phyloP scores from a whole-genome alignment of 2,113 vertebrate genomes.

The Saguinus midas region DNA sequence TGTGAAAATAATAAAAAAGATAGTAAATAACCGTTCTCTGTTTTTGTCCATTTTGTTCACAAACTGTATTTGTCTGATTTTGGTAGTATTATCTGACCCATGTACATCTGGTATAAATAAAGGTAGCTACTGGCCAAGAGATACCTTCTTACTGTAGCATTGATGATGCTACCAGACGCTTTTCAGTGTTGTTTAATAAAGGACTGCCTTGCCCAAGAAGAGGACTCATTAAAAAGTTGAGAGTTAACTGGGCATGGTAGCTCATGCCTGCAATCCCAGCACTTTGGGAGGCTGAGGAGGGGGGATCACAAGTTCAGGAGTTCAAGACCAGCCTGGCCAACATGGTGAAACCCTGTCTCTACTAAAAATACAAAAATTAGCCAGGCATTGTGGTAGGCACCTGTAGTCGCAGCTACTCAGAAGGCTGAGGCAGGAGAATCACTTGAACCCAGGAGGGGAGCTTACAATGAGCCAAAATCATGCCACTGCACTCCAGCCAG shows the following conservation, averaged over 20 bases:
- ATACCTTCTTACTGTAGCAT: not conserved
- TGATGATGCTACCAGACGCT: not conserved
- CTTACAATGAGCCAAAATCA: too few relatives aligned
- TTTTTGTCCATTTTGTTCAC: not conserved
- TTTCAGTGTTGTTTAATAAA: conserved; percentile 21
- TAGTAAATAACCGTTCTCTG: not conserved
- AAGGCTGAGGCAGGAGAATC: too few relatives aligned
- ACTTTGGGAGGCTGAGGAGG: too few relatives aligned
- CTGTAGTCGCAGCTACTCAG: too few relatives aligned
- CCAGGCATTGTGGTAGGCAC: too few relatives aligned
- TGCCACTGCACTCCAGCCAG: too few relatives aligned
- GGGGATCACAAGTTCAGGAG: too few relatives aligned
- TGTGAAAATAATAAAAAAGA: not conserved
- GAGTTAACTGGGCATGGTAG: not conserved
- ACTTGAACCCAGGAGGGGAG: too few relatives aligned
- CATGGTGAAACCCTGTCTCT: too few relatives aligned
- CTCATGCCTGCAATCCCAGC: too few relatives aligned
- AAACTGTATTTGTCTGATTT: not conserved
- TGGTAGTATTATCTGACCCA: not conserved
- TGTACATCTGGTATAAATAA: not conserved
- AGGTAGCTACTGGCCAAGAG: not conserved
- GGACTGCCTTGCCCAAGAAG: not conserved
- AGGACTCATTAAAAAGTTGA: not conserved
- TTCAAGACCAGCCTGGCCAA: too few relatives aligned
- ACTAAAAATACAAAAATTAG: too few relatives aligned